Base-by-base conservation (phyloP, 2,797 vertebrate genomes). In the Pempheris klunzingeri region DNA sequence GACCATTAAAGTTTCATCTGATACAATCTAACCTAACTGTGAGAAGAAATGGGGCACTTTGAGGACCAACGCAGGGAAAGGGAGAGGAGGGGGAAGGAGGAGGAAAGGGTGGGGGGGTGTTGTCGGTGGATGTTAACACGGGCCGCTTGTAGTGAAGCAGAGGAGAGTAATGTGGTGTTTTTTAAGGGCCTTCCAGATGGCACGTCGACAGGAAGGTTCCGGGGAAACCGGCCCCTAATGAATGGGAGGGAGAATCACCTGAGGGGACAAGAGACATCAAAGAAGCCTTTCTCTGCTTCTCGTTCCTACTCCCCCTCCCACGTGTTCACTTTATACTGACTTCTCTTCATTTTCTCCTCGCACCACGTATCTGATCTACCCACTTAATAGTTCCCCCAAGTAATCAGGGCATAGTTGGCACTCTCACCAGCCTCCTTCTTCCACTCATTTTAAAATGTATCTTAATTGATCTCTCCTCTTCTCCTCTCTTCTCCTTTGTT, bases 191-290 rank as follows among this genome's bases (percentile, higher is more conserved):
- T 86, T 90, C 85, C 95, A 94, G 92, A 92, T 94, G 93, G 90
- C 82, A 59, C 43, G 46, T 84, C 71, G 71, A 89, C 85, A 86
- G 80, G 87, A 90, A 88, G 81, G 87, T 87, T 94, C 84, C 63
- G 59, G 87, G 81, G 82, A 87, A 93, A 88, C 72, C 26, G 65
- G 86, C 84, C 88, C 77, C 88, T 95, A 95, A 94, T 95, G 88
- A 94, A 90, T 87, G 89, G 92, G 90, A 91, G 75, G 80, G 73
- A 88, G 86, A 90, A 93, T 92, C 90, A 95, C 94, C 94, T 93
- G 92, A 92, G 93, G 93, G 89, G 82, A 87, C 85, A 58, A 57
- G 81, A 83, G 70, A 92, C 93, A 92, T 94, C 92, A 95, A 94
- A 94, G 92, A 74, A 77, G n/a, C 76, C 84, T 86, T 83, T 88